Base-by-base conservation (phyloP, 2,888 invertebrate species). In the Hirtodrosophila histrioides region DNA sequence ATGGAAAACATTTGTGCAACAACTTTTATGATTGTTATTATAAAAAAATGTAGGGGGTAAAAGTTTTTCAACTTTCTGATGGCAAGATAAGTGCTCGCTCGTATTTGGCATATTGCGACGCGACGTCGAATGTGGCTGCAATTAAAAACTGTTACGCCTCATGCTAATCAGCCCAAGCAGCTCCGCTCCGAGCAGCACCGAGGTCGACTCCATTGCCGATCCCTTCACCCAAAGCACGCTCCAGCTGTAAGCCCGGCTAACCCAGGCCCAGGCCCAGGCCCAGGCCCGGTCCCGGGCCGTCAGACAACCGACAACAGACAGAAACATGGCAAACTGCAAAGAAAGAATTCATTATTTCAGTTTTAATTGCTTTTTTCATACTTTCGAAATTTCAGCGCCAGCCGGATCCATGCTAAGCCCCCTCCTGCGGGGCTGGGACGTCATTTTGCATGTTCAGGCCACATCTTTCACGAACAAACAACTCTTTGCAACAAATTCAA, bases 321-420 rank as follows among this genome's bases (percentile, higher is more conserved):
- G 64, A 51, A 53, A 36, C 66, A 75, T 75, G 72, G 64, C 69
- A 65, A 68, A 68, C 70, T 63, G 62, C 73, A 69, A 72, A 72
- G 85, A 89, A 89, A 85, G 89, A 90, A 90, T 84, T 87, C 89
- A 88, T 89, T 90, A 89, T 90, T 83, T 88, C 77, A 86, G 73
- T 89, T 89, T 89, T 90, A 89, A 89, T 89, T 88, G 83, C 90
- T 89, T 89, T 89, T 86, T 89, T 88, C 88, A 85, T 90, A 89
- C 89, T 89, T 90, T 88, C 82, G 61, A 87, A 84, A 83, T 66
- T 70, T 77, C 51, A 76, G 71, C 76, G 75, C 68, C 75, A 72
- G 72, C 67, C 67, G 66, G 48, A 67, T 71, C 56, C 70, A 64
- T 40, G 23, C 31, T 35, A 10, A 6, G 49, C 51, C 44, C 37